Percentiles rank a stretch among this genome's conserved stretches.
Conservation (phyloP, 2,113 vertebrate genomes). For the Sarotherodon lohbergeri region DNA sequence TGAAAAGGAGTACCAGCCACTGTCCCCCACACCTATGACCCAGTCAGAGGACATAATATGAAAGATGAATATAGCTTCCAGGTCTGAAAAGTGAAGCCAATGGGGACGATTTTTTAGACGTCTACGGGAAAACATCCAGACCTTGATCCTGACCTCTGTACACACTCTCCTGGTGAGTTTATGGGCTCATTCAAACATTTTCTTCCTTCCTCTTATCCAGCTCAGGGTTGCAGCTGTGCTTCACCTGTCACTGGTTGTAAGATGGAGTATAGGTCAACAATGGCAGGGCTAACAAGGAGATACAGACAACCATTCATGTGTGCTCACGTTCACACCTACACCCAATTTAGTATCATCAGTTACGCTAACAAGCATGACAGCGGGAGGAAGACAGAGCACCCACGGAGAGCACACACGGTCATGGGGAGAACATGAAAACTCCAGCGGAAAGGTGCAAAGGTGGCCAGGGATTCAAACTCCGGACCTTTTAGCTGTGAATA, state of each 20-base stretch:
- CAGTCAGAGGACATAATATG: fast-evolving
- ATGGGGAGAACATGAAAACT: background rate
- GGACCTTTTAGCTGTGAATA: fast-evolving
- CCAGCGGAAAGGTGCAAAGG: fast-evolving
- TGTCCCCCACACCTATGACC: background rate
- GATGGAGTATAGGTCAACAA: background rate
- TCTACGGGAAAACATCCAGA: fast-evolving
- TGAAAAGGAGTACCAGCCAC: background rate
- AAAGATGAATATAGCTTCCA: background rate
- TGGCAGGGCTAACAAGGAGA: background rate
- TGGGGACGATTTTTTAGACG: fast-evolving
- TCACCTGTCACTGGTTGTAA: background rate
- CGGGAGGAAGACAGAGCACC: background rate
- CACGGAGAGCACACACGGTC: background rate
- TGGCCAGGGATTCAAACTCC: background rate
- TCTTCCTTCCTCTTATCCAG: background rate
- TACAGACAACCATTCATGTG: background rate
- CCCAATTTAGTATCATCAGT: background rate
- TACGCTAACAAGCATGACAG: background rate
- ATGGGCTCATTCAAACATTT: background rate
- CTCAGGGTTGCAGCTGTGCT: background rate
- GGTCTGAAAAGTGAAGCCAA: background rate
- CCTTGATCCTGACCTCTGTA: fast-evolving
- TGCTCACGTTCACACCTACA: background rate
- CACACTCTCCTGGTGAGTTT: background rate